Base-by-base conservation (phyloP, 2,797 vertebrate species). In the Danio kyathit region DNA sequence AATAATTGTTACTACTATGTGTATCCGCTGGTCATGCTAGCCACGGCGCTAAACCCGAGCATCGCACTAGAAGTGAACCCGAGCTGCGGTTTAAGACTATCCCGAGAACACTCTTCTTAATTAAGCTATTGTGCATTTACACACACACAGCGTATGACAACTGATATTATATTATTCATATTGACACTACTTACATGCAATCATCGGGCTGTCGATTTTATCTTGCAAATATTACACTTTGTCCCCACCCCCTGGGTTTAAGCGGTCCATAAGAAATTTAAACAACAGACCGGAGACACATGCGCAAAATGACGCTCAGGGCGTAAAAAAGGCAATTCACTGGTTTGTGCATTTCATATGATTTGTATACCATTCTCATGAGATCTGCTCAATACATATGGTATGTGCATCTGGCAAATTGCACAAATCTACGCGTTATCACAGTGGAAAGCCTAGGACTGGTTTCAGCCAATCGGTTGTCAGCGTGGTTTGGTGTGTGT, bases 241-340 rank as follows among this genome's bases (percentile, higher is more conserved):
- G 72, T 83, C 69, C 80, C 78, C 72, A 82, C 60, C 80, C 82
- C 80, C 79, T 81, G 83, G 82, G 81, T 88, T 86, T 87, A 74
- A 86, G 78, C 80, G 82, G 78, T 86, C 80, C 69, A 78, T 76
- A 81, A 70, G 44, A 84, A 83, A 86, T 87, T 89, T 85, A 88
- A 89, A 89, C 87, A 86, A 86, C 83, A 76, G 76, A 74, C 60
- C 63, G 71, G 44, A 46, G 52, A 59, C 51, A 79, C 81, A 76
- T 82, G 81, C 86, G 86, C 82, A 84, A 64, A 80, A 82, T 63
- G 38, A 77, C 84, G 77, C 74, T 76, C 12, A 54, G 49, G 74
- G 64, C 66, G 69, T 74, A 56, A 67, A 52, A 64, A 43, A 7
- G 49, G 5, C 70, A 56, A 19, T 65, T 73, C 70, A 19, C 5